Conservation (phyloP, 2,113 vertebrate genomes). For the Apteryx mantelli region DNA sequence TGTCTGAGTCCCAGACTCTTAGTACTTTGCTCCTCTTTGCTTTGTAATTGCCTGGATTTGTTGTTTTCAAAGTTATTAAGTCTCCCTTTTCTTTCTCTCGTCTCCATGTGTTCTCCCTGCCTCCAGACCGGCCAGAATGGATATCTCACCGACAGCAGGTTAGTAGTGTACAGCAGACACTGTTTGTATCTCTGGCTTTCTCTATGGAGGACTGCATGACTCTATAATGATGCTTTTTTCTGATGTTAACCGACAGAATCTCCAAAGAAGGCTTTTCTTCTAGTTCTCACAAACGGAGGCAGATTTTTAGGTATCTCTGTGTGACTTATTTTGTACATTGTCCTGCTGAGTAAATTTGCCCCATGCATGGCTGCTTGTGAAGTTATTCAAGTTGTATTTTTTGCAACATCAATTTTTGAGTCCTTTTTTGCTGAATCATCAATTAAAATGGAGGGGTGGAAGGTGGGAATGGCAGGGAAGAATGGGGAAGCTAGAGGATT, state of each 20-base stretch:
- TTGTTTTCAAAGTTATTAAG: conserved; percentile 10
- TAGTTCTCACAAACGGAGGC: conserved; percentile 93
- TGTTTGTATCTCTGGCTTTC: conserved; percentile 33
- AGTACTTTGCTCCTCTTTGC: not conserved
- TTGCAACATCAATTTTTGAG: conserved; percentile 50
- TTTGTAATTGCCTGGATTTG: not conserved
- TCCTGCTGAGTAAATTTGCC: conserved; percentile 79
- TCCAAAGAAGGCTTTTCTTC: conserved; percentile 93
- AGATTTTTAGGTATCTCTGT: conserved; percentile 94
- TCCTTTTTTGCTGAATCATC: not conserved
- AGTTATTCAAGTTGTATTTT: conserved; percentile 72
- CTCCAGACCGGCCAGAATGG: conserved; percentile 96
- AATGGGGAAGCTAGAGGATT: not conserved
- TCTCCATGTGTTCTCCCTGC: not conserved
- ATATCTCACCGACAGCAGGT: conserved; percentile 97
- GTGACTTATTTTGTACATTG: conserved; percentile 70
- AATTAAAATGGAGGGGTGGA: not conserved
- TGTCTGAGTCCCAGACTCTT: not conserved
- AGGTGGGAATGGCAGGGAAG: not conserved
- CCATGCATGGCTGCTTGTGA: conserved; percentile 89
- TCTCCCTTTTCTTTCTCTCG: conserved; percentile 68
- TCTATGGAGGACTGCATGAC: conserved; percentile 20
- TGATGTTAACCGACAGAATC: conserved; percentile 90
- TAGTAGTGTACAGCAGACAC: conserved; percentile 70
- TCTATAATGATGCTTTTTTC: conserved; percentile 74